Evolutionary conservation across 35 echinoderm and acorn worm genomes (phyloP), one percentile per base, ranked within the genome.

Genomic region (Ophioderma brevispina): DNA sequence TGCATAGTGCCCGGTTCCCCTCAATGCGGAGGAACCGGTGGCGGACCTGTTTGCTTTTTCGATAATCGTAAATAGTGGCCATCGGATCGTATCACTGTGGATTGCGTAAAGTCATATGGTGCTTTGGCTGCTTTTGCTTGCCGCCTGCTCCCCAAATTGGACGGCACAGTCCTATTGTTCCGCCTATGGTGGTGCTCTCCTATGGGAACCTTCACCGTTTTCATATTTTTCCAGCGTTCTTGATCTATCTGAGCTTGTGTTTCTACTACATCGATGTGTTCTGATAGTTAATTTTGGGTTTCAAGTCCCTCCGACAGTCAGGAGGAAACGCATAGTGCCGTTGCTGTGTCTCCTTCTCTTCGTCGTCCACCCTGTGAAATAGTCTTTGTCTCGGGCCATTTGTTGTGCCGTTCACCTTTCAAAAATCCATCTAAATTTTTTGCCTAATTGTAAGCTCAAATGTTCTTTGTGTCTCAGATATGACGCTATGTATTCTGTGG

Each of bases 401-500:
- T 18, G 17, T 18, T 1, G 4, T 13, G 6, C n/a, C 59, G 10
- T 25, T 70, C 28, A 52, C 21, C 21, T 11, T 52, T 8, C 8
- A 52, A 8, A 17, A n/a, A 34, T 25, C 32, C 81, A 37, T 85
- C 83, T 13, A 85, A 64, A 85, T 37, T 64, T 55, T 85, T 59
- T 85, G 83, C 83, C 63, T 85, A 34, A 64, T 37, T 59, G 63
- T 52, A 91, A 82, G 79, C 82, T 91, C 90, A 85, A 33, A 59
- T 91, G 76, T 40, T 91, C 90, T 77, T 79, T 33, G 38, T 85
- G 75, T 85, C 82, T 59, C 31, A 86, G 35, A 85, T 77, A 64
- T 64, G 84, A 30, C 13, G 83, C 83, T 39, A 96, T 96, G 56
- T 96, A 96, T 50, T 96, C 94, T 34, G 78, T 92, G 10, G 94